phyloP scores from a whole-genome alignment of 2,888 invertebrate species.

The Nezara viridula region DNA sequence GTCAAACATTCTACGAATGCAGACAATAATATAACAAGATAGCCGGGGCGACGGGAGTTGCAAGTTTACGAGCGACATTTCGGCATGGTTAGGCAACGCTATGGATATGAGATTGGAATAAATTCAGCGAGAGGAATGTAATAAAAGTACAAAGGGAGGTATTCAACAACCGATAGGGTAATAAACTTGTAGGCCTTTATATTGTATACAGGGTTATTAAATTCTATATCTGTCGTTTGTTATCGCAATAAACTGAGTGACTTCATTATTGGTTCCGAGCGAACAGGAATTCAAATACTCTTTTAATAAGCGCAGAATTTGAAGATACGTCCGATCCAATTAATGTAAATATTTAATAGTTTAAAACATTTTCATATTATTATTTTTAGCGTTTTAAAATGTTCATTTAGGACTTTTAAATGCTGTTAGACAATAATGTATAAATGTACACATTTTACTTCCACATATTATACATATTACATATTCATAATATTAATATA shows the following conservation, averaged over 20 bases:
- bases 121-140: slow-evolving; percentile 29
- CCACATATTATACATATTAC: no score
- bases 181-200: neutral
- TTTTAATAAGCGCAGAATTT: neutral
- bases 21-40: slow-evolving; percentile 13
- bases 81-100: slow-evolving; percentile 2
- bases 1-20: slow-evolving; percentile 4
- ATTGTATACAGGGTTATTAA: neutral
- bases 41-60: neutral
- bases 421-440: no score
- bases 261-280: neutral
- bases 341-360: neutral
- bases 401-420: no score
- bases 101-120: slow-evolving; percentile 48
- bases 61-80: slow-evolving; percentile 6
- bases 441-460: no score
- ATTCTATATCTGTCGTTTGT: slow-evolving; percentile 31
- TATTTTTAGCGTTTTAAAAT: no score
- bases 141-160: slow-evolving; percentile 40
- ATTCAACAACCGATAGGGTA: neutral
- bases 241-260: neutral
- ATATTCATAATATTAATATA: no score
- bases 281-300: neutral
- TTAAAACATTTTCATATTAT: neutral
- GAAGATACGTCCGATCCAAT: neutral